Evolutionary conservation across 2,797 vertebrate species (phyloP).

Genomic region (Poecilia gillii): DNA sequence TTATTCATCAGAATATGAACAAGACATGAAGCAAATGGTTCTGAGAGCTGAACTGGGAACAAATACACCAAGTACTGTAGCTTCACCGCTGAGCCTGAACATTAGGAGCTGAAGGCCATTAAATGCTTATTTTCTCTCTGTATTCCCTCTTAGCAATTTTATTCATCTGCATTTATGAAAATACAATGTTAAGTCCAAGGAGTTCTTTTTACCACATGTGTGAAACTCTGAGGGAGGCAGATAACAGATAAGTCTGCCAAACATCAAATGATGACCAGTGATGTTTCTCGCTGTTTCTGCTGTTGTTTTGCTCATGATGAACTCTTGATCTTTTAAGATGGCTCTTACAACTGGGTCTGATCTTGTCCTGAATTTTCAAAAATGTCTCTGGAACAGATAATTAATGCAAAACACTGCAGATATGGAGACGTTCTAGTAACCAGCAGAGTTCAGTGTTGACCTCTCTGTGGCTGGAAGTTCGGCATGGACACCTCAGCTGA

Average conservation of each 20-base stretch:
- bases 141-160: neutral
- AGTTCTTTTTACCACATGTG: neutral
- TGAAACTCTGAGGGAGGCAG: neutral
- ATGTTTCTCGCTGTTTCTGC: neutral
- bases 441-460: constrained; percentile 16
- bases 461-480: neutral
- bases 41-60: neutral
- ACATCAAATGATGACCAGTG: neutral
- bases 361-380: neutral
- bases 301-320: neutral
- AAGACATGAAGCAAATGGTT: neutral
- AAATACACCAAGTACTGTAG: neutral
- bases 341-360: neutral
- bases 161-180: neutral
- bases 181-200: neutral
- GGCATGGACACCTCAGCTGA: neutral
- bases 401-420: neutral
- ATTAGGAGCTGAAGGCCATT: neutral
- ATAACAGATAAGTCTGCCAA: neutral
- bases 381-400: neutral
- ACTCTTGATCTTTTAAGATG: neutral
- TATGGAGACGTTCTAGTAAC: neutral
- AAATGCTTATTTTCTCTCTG: neutral
- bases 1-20: neutral
- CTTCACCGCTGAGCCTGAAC: neutral